Evolutionary conservation across 2,888 invertebrate genomes (phyloP).

Genomic region (Epinotia demarniana): DNA sequence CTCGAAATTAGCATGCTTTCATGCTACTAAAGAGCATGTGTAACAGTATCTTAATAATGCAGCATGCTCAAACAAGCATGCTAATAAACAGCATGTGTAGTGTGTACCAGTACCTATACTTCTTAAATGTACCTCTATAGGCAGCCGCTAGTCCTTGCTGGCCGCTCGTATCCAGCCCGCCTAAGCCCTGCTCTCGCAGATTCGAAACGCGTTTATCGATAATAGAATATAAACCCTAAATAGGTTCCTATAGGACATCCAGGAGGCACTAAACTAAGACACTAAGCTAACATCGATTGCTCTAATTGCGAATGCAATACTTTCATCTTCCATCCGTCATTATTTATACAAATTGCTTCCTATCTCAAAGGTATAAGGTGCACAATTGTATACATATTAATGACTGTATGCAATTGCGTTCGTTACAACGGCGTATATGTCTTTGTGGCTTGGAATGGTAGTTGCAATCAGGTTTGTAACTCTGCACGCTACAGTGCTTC

Average conservation of each 20-base stretch:
- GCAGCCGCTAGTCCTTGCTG: too few relatives aligned
- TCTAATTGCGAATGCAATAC: slow-evolving; percentile 4
- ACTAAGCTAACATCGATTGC: slow-evolving; percentile 1
- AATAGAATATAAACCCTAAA: neutral
- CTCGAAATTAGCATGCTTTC: too few relatives aligned
- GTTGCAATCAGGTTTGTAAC: slow-evolving; percentile 23
- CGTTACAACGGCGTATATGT: neutral
- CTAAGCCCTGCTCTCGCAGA: too few relatives aligned
- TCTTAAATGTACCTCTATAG: too few relatives aligned
- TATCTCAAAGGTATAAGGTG: neutral
- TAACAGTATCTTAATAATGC: too few relatives aligned
- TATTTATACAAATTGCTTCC: neutral
- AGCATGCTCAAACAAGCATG: too few relatives aligned
- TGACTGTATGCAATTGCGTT: neutral
- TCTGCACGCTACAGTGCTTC: neutral
- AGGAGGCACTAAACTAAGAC: neutral
- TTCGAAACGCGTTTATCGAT: neutral
- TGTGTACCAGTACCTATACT: too few relatives aligned
- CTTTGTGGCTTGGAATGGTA: neutral
- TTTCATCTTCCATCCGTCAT: neutral
- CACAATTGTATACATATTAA: neutral
- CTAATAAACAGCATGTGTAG: too few relatives aligned
- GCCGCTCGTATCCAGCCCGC: too few relatives aligned
- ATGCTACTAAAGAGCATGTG: too few relatives aligned
- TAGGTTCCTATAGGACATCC: neutral